Conservation (phyloP, 2,888 invertebrate genomes). For the Caenorhabditis imperialis region DNA sequence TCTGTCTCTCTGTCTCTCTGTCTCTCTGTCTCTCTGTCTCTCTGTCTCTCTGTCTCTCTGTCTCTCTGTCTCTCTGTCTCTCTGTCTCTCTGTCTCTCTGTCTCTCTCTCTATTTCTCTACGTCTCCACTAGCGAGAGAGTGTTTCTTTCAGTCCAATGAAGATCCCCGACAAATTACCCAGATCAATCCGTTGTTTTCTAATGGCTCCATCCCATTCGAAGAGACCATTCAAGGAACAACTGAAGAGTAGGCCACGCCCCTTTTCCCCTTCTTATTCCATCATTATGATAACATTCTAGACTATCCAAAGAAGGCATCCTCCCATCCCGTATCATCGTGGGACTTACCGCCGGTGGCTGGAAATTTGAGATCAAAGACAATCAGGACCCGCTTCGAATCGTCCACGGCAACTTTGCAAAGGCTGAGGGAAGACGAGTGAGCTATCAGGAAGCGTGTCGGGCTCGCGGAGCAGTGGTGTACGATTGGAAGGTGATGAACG, state of each 20-base stretch:
- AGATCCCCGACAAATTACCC: slow-evolving; percentile 23
- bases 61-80: too few species aligned
- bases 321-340: slow-evolving; percentile 25
- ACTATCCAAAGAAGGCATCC: slow-evolving; percentile 42
- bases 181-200: slow-evolving; percentile 33
- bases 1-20: too few species aligned
- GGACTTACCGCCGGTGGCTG: slow-evolving; percentile 50
- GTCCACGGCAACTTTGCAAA: slow-evolving; percentile 32
- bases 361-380: slow-evolving; percentile 32
- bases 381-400: slow-evolving; percentile 15
- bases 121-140: too few species aligned
- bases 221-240: slow-evolving; percentile 53
- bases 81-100: too few species aligned
- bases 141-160: slow-evolving; percentile 51
- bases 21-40: too few species aligned
- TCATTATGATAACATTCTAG: slow-evolving; percentile 9
- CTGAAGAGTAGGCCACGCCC: slow-evolving; percentile 27
- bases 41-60: too few species aligned
- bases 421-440: slow-evolving; percentile 9
- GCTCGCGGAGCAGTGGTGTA: slow-evolving; percentile 46
- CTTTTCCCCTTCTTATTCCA: background rate
- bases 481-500: slow-evolving; percentile 34
- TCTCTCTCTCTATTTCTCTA: too few species aligned
- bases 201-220: slow-evolving; percentile 32
- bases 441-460: slow-evolving; percentile 45